Evolutionary conservation across 2,888 invertebrate species (phyloP), one percentile per base, ranked within the genome.

Genomic region (Campoplex capitator): DNA sequence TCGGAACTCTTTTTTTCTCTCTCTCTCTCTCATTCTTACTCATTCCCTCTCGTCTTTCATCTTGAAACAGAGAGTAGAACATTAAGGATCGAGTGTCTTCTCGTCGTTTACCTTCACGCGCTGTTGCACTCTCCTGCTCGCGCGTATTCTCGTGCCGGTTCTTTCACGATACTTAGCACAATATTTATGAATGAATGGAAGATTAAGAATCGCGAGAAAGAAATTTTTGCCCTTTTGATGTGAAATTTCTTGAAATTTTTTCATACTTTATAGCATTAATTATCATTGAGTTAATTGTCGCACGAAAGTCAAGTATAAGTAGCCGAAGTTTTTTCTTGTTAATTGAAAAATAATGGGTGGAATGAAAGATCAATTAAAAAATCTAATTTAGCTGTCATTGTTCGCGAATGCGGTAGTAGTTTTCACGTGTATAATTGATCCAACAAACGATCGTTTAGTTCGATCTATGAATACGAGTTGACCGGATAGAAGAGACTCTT

Each of bases 51-150:
- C 45, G 51, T 56, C 71, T 84, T 71, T 68, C 56, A 79, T 76
- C 83, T 76, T 35, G 68, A 77, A 67, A 74, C 77, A 35, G 74
- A 58, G 77, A 58, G 77, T 38, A 58, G 71, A 70, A 73, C 81
- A 84, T 86, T 68, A 86, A 83, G 76, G 74, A 84, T 48, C 76
- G 78, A 81, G 71, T 78, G 70, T 78, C 84, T 78, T 85, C 83
- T 89, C 82, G 77, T 82, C 84, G 81, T 87, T 82, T 58, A 78
- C 82, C 81, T 78, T 79, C 78, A 79, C 78, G 85, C 77, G 67
- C 85, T 62, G 85, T 54, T 51, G 70, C 67, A 13, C 65, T 38
- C 54, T 62, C 81, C 56, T 23, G 23, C 23, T 71, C 80, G 62
- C 56, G 68, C 71, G 16, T 48, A 23, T 68, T 76, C 48, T 56